Base-by-base conservation (phyloP, 2,113 vertebrate species). In the Melanerpes aurifrons region DNA sequence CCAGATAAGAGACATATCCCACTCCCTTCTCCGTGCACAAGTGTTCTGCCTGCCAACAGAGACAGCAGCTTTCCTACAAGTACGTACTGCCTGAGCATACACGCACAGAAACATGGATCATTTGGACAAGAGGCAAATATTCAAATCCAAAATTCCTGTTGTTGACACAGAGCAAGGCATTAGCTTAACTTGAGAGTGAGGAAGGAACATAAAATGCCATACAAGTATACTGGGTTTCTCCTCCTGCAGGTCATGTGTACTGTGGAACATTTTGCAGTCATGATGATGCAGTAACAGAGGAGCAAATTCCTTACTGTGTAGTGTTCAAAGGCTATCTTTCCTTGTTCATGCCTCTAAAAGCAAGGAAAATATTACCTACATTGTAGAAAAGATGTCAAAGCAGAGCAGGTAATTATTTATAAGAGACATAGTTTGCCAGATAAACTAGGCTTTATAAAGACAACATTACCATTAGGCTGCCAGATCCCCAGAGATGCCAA, bases 351-450 rank as follows among this genome's bases (percentile, higher is more conserved):
- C 32, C 35, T 90, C 35, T 32, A 58, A 74, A 86, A 75, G 56
- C 3, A 1, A 53, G 66, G 29, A 32, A 81, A 96, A 22, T 12
- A 66, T 18, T 31, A 66, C 66, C 58, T 69, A 8, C 22, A 40
- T 8, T 0, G 0, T 10, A 70, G 37, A 25, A 89, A 29, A 35
- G 59, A 83, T 75, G 87, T 91, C 82, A 74, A 62, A 75, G 61
- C 82, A 67, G 69, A 91, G 69, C 43, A 67, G 73, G 79, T 78
- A 88, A 89, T 84, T 81, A 87, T 74, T 91, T 92, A 40, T 74
- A 9, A 66, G 26, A 64, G 50, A 31, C 57, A 76, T 78, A 93
- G 59, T 93, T 91, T 86, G 58, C 47, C 70, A 83, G 53, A 92
- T 50, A 74, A 93, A 69, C 14, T 47, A 28, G 9, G 47, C 53